phyloP scores from a whole-genome alignment of 1,140 invertebrate species.

The Drosophila jambulina region DNA sequence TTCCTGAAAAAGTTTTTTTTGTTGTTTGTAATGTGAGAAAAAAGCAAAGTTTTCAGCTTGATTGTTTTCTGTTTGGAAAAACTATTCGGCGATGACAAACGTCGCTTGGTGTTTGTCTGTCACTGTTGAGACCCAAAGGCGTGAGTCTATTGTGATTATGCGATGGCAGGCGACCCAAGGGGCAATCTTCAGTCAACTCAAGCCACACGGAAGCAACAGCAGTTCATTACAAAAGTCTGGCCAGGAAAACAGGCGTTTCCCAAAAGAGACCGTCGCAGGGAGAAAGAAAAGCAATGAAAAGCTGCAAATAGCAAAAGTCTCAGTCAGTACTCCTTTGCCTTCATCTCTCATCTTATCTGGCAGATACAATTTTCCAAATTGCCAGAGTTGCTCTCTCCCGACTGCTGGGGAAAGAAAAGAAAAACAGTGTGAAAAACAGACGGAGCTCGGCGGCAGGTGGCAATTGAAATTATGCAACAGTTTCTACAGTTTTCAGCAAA shows the following conservation, averaged over 20 bases:
- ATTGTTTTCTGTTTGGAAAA: slow-evolving; percentile 31
- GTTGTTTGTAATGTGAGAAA: slow-evolving; percentile 23
- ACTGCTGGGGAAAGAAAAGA: slow-evolving; percentile 37
- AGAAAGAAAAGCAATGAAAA: slow-evolving; percentile 38
- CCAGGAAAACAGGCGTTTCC: slow-evolving; percentile 62
- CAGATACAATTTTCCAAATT: slow-evolving; percentile 81
- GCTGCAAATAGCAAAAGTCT: slow-evolving; percentile 58
- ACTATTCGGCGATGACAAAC: slow-evolving; percentile 47
- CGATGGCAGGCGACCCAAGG: slow-evolving; percentile 60
- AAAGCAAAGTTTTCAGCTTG: slow-evolving; percentile 42
- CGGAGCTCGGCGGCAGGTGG: slow-evolving; percentile 45
- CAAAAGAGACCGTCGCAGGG: slow-evolving; percentile 48
- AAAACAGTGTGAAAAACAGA: slow-evolving; percentile 29
- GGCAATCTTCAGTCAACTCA: slow-evolving; percentile 32
- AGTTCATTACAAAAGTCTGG: slow-evolving; percentile 70
- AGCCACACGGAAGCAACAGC: slow-evolving; percentile 60
- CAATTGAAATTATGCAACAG: slow-evolving; percentile 63
- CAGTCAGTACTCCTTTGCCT: slow-evolving; percentile 26
- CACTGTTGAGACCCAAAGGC: slow-evolving; percentile 33
- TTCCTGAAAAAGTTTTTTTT: slow-evolving; percentile 19
- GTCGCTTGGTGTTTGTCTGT: slow-evolving; percentile 28
- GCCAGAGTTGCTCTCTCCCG: slow-evolving; percentile 75
- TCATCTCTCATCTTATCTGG: slow-evolving; percentile 60
- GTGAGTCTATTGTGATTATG: slow-evolving; percentile 77
- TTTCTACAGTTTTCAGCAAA: slow-evolving; percentile 46